Base-by-base conservation (phyloP, 2,888 invertebrate species). In the Apomyelois bistriatella region DNA sequence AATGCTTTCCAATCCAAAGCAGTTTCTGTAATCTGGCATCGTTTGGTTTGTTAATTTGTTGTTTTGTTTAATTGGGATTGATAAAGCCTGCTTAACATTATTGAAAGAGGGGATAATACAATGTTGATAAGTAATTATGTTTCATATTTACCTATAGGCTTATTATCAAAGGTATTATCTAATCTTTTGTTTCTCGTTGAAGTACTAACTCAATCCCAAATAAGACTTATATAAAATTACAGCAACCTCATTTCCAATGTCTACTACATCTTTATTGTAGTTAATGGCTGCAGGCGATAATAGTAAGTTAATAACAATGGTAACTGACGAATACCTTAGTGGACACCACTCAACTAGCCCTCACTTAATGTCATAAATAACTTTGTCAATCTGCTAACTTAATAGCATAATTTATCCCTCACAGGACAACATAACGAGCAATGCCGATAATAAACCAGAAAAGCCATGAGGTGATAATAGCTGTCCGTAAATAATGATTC, bases 351-450 rank as follows among this genome's bases (percentile, higher is more conserved):
- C 80, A 81, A 70, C 74, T 73, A 70, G 76, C 77, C 79, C 82
- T 80, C 82, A 79, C 85, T 84, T 80, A 82, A 82, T 74, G 79
- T 86, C 86, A 88, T 89, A 89, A 89, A 89, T 87, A 89, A 88
- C 85, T 88, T 85, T 88, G 89, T 89, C 88, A 89, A 87, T 88
- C 89, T 84, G 85, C 88, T 87, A 87, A 89, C 89, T 88, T 89
- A 89, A 89, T 88, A 86, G 88, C 85, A 88, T 86, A 89, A 89
- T 87, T 89, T 89, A 88, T 85, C 86, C 85, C 78, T 84, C 79
- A 63, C 84, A 83, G 84, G 87, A 87, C 88, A 88, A 79, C 87
- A 89, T 89, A 89, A 89, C 89, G 88, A 89, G 86, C 85, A 82
- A 82, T 76, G 79, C 76, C 79, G 86, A 88, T 89, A 88, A 88